Evolutionary conservation across 2,888 invertebrate genomes (phyloP).

Genomic region (Colletes collaris): DNA sequence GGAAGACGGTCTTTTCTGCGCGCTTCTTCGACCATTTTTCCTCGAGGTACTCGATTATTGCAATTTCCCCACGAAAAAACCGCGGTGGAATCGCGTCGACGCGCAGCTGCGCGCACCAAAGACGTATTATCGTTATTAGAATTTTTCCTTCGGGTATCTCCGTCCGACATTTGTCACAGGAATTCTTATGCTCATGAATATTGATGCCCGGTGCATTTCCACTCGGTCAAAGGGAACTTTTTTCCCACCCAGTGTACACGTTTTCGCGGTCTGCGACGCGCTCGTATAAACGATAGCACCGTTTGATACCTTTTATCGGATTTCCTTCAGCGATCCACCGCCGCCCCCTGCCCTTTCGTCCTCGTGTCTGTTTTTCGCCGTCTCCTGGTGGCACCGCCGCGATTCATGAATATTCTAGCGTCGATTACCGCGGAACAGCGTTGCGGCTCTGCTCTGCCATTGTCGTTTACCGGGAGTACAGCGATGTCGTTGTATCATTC

Average conservation of each 20-base stretch:
- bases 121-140: too few relatives aligned
- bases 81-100: neutral
- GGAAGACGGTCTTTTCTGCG: slow-evolving; percentile 1
- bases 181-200: slow-evolving; percentile 30
- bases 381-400: slow-evolving; percentile 28
- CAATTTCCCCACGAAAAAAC: neutral
- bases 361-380: slow-evolving; percentile 28
- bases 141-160: neutral
- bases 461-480: slow-evolving; percentile 66
- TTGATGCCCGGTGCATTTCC: slow-evolving; percentile 24
- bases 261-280: slow-evolving; percentile 26
- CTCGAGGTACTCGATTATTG: slow-evolving; percentile 11
- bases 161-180: slow-evolving; percentile 7
- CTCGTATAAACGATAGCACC: slow-evolving; percentile 36
- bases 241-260: slow-evolving; percentile 17
- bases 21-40: slow-evolving; percentile 9
- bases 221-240: slow-evolving; percentile 11
- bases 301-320: slow-evolving; percentile 57
- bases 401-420: slow-evolving; percentile 75
- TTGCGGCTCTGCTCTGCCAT: slow-evolving; percentile 50
- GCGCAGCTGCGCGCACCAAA: too few relatives aligned
- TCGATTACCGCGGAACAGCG: slow-evolving; percentile 67
- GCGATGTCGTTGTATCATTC: slow-evolving; percentile 57
- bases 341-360: neutral
- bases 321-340: slow-evolving; percentile 38